Evolutionary conservation across 2,797 vertebrate species (phyloP).

Genomic region (Sandelia bainsii): DNA sequence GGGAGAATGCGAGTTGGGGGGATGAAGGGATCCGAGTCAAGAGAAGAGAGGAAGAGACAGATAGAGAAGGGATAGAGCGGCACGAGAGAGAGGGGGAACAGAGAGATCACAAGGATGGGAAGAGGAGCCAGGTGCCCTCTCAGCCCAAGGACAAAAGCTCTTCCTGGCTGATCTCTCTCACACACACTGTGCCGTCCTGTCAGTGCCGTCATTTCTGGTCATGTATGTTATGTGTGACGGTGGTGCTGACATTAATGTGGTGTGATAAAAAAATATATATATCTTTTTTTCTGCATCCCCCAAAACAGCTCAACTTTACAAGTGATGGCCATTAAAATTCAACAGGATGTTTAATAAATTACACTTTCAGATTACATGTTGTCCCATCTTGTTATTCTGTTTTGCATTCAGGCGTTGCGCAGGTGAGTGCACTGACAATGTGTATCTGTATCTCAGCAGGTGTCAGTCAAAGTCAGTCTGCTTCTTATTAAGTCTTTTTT

Average conservation of each 20-base stretch:
- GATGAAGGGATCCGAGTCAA: constrained; percentile 78
- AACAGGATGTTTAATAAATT: constrained; percentile 80
- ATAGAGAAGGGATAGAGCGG: constrained; percentile 80
- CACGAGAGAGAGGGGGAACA: constrained; percentile 77
- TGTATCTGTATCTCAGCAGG: constrained; percentile 67
- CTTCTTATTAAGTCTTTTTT: constrained; percentile 30
- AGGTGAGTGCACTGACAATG: constrained; percentile 63
- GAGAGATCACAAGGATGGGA: constrained; percentile 83
- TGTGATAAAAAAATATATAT: constrained; percentile 51
- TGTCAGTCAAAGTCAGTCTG: constrained; percentile 63
- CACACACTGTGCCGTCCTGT: constrained; percentile 58
- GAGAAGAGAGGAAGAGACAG: constrained; percentile 79
- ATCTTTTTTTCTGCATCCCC: constrained; percentile 45
- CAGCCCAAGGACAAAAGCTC: constrained; percentile 86
- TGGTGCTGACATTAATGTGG: constrained; percentile 69
- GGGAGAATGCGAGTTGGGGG: constrained; percentile 75
- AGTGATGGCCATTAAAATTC: constrained; percentile 78
- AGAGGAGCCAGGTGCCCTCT: constrained; percentile 82
- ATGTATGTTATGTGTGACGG: constrained; percentile 68
- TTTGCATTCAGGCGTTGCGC: constrained; percentile 61
- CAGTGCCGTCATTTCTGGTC: constrained; percentile 73
- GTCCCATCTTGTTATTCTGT: constrained; percentile 78
- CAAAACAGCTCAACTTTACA: constrained; percentile 73
- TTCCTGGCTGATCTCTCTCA: constrained; percentile 77
- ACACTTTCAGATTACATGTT: constrained; percentile 80